Evolutionary conservation across 1,140 invertebrate species (phyloP).

Genomic region (Belonocnema kinseyi): DNA sequence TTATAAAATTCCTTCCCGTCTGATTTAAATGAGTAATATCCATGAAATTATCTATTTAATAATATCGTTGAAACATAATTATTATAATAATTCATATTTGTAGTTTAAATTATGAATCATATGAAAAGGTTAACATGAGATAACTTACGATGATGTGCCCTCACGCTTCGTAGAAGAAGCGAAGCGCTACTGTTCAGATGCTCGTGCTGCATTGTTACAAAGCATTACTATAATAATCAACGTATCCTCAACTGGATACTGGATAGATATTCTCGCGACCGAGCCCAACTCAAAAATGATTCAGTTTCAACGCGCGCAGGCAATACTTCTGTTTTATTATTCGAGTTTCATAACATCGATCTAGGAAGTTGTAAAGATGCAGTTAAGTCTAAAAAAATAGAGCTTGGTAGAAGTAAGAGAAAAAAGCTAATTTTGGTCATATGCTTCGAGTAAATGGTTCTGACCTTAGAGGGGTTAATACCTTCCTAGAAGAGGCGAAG

Average conservation of each 20-base stretch:
- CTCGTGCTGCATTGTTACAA: conserved; percentile 21
- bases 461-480: conserved; percentile 26
- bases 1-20: too few relatives aligned
- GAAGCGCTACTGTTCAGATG: conserved; percentile 15
- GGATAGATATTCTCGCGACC: conserved; percentile 15
- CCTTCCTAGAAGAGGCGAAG: conserved; percentile 20
- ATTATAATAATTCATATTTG: background rate
- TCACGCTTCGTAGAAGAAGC: conserved; percentile 12
- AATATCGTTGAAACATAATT: background rate
- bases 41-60: too few relatives aligned
- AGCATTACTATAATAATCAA: conserved; percentile 30
- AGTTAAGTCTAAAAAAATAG: conserved; percentile 10
- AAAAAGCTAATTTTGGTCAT: conserved; percentile 12
- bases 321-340: conserved; percentile 19
- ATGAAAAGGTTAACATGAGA: background rate
- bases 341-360: conserved; percentile 27
- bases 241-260: conserved; percentile 27
- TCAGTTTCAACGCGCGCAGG: conserved; percentile 18
- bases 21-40: too few relatives aligned
- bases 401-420: background rate
- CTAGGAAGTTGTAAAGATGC: conserved; percentile 27
- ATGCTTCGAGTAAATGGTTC: background rate
- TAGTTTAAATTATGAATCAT: background rate
- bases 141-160: background rate
- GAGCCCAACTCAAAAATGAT: conserved; percentile 23